phyloP scores from a whole-genome alignment of 2,113 vertebrate genomes.

The Anguilla japonica region DNA sequence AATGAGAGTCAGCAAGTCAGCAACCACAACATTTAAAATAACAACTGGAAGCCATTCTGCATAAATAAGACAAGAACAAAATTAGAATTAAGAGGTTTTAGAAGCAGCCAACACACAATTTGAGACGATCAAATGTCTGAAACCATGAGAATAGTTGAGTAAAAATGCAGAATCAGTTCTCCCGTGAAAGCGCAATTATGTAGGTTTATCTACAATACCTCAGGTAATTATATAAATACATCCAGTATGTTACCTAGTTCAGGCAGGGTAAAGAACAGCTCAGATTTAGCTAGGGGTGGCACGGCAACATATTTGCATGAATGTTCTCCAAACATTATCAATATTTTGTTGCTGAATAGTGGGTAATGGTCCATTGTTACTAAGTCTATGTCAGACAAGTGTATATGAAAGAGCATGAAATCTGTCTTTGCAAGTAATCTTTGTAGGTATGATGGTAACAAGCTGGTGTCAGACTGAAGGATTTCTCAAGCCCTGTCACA shows the following conservation, averaged over 20 bases:
- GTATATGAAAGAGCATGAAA: not conserved
- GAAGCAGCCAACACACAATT: constrained; percentile 6
- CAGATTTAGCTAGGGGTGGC: not conserved
- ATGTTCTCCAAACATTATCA: not conserved
- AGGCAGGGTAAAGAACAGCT: not conserved
- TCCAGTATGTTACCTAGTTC: not conserved
- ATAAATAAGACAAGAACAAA: not conserved
- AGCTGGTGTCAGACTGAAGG: not conserved
- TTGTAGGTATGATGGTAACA: not conserved
- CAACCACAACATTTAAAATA: not conserved
- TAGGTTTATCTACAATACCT: not conserved
- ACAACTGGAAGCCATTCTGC: not conserved
- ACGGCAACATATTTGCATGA: not conserved
- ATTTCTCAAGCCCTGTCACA: not conserved
- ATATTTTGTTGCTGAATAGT: not conserved
- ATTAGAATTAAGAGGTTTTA: not conserved
- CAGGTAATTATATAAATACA: not conserved
- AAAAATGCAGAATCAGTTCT: not conserved
- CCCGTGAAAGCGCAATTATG: not conserved
- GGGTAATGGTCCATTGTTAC: not conserved
- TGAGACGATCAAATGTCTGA: not conserved
- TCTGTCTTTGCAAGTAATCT: not conserved
- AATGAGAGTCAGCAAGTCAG: not conserved
- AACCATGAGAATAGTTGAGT: not conserved
- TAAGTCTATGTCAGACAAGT: not conserved